Evolutionary conservation across 2,888 invertebrate species (phyloP), one percentile per base, ranked within the genome.

Genomic region (Eupithecia abbreviata): DNA sequence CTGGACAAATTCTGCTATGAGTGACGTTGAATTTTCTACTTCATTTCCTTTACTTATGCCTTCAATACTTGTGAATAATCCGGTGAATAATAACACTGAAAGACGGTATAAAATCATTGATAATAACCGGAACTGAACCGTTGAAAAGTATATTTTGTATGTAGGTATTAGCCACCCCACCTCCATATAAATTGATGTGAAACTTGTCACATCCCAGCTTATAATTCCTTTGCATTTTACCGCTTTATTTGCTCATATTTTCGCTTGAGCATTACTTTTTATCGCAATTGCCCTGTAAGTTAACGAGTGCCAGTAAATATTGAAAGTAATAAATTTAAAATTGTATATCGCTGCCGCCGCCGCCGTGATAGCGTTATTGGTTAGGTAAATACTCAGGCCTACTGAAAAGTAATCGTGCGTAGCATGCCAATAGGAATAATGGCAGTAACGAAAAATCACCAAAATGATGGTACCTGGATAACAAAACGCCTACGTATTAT

Each of bases 1-100:
- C 58, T 86, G 79, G 2, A 92, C 75, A 47, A 91, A 81, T 15
- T 79, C 76, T 43, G 86, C 68, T 51, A 81, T 45, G 6, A 77
- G 41, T 15, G 73, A 49, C 3, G 55, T 65, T 47, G 66, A n/a
- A 41, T 41, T n/a, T 43, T 68, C 45, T n/a, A 10, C 5, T 68
- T 68, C n/a, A 15, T 58, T 58, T 18, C 9, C 18, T 9, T 58
- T 9, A 18, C n/a, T 58, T 6, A 9, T 0, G 30, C 62, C 62
- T 62, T 62, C 62, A 62, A 62, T 4, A 62, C 18, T 18, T 30
- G 62, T 18, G 2, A 18, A 18, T 30, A 62, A 62, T 12, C 62
- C 62, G 4, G 62, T 62, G 30, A 10, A 62, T 62, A 62, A 12
- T 4, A 62, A 12, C 18, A 62, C 62, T 62, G 62, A 62, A 62